Evolutionary conservation across 2,113 vertebrate genomes (phyloP).

Genomic region (Corynorhinus townsendii): DNA sequence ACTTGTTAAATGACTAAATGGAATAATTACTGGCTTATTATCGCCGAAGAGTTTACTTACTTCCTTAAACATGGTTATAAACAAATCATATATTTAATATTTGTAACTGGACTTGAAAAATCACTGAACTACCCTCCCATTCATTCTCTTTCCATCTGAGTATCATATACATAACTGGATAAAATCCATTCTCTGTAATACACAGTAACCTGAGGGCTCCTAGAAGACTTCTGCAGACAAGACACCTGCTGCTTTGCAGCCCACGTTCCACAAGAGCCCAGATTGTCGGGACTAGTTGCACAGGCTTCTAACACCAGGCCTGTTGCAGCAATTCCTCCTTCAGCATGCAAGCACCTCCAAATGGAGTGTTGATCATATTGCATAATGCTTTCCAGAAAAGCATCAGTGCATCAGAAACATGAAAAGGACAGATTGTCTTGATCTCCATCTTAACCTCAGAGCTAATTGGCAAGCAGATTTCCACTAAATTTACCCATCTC

Average conservation of each 20-base stretch:
- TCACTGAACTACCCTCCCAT: neutral
- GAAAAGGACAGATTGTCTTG: slow-evolving; percentile 1
- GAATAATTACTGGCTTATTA: neutral
- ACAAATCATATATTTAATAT: slow-evolving; percentile 44
- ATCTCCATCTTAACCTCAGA: neutral
- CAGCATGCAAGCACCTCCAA: neutral
- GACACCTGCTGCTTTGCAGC: slow-evolving; percentile 31
- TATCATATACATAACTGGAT: neutral
- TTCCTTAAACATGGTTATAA: slow-evolving; percentile 23
- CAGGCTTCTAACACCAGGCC: neutral
- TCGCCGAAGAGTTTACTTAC: slow-evolving; percentile 1
- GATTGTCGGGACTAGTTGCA: neutral
- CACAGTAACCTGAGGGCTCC: neutral
- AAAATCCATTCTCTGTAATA: neutral
- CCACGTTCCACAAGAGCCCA: neutral
- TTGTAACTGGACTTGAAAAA: slow-evolving; percentile 23
- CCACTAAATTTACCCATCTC: neutral
- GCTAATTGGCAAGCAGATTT: slow-evolving; percentile 25
- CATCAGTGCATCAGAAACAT: neutral
- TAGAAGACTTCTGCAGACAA: slow-evolving; percentile 15
- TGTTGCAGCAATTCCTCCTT: neutral
- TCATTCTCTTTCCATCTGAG: slow-evolving; percentile 31
- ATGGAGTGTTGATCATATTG: neutral
- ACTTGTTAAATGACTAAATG: neutral
- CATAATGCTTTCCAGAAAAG: slow-evolving; percentile 18